Conservation (phyloP, 2,888 invertebrate species). For the Ariolimax columbianus region DNA sequence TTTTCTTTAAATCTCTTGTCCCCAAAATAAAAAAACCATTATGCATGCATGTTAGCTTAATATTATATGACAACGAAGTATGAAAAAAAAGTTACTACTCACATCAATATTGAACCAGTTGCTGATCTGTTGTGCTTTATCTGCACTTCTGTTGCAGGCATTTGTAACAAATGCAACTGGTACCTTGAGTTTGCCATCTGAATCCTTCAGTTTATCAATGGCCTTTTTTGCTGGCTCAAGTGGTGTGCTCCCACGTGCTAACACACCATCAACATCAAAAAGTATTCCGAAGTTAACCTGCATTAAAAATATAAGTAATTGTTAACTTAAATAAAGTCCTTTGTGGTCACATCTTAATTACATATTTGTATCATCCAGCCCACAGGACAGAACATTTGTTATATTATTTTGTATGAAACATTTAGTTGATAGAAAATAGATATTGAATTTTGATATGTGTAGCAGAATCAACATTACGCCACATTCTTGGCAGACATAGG, state of each 20-base stretch:
- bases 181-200: constrained; percentile 71
- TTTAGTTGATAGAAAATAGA: too few species aligned
- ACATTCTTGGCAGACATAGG: too few species aligned
- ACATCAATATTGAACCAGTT: constrained; percentile 74
- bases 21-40: too few species aligned
- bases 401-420: too few species aligned
- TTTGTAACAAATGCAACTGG: constrained; percentile 78
- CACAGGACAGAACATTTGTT: too few species aligned
- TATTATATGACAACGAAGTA: too few species aligned
- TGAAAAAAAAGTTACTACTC: constrained; percentile 47
- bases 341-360: too few species aligned
- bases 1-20: too few species aligned
- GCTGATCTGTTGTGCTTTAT: constrained; percentile 75
- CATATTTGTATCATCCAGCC: too few species aligned
- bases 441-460: too few species aligned
- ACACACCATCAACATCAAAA: constrained; percentile 79
- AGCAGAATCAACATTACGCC: too few species aligned
- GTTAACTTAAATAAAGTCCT: background rate
- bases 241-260: constrained; percentile 76
- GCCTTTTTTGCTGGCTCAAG: constrained; percentile 72
- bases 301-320: constrained; percentile 23
- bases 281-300: constrained; percentile 78
- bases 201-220: constrained; percentile 71
- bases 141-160: constrained; percentile 73
- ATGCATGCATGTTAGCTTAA: too few species aligned